phyloP scores from a whole-genome alignment of 1,140 invertebrate genomes.

The Megathymus violae region DNA sequence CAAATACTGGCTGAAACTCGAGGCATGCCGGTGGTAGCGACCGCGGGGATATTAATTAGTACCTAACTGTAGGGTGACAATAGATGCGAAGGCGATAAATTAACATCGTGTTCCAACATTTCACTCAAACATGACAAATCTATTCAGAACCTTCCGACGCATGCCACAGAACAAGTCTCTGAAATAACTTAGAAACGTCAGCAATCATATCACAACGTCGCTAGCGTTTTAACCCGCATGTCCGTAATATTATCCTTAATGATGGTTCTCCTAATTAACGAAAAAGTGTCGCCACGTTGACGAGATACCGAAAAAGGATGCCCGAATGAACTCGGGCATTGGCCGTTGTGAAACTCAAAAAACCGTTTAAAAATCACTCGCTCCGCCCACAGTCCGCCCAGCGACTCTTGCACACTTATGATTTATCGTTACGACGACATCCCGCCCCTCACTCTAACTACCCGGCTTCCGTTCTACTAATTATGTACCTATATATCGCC shows the following conservation, averaged over 20 bases:
- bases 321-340: conserved; percentile 70
- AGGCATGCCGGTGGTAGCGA: conserved; percentile 56
- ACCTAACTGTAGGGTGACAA: conserved; percentile 70
- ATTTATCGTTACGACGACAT: conserved; percentile 80
- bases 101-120: conserved; percentile 25
- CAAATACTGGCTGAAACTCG: conserved; percentile 60
- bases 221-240: conserved; percentile 34
- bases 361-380: conserved; percentile 82
- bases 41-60: conserved; percentile 74
- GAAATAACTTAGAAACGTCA: neutral
- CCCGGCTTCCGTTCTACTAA: conserved; percentile 73
- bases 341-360: conserved; percentile 76
- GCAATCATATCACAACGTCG: conserved; percentile 10
- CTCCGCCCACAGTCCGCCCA: conserved; percentile 76
- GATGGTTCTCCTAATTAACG: conserved; percentile 79
- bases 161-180: neutral
- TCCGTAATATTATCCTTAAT: conserved; percentile 72
- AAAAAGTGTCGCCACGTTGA: conserved; percentile 77
- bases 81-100: conserved; percentile 38
- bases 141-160: neutral
- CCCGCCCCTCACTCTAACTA: conserved; percentile 76
- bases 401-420: conserved; percentile 76
- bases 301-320: conserved; percentile 73
- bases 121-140: conserved; percentile 11
- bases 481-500: conserved; percentile 70